These are phyloP conservation scores for Ornithoptera alexandrae DNA, from an alignment of 2,888 invertebrate genomes.

Conservation along the genomic window DNA sequence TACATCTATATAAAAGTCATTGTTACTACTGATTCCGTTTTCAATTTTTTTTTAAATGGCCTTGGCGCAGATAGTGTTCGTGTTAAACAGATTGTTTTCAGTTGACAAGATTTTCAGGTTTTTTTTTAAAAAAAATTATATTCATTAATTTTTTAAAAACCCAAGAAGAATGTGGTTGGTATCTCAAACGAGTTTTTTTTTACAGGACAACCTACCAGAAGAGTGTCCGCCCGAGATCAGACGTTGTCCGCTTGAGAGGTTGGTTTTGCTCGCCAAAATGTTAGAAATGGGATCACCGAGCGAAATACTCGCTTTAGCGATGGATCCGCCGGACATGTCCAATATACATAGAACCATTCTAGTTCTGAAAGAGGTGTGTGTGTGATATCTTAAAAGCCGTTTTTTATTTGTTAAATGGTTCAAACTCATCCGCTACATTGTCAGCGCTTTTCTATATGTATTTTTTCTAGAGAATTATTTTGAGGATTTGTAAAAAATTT, in stretches of 20 bases:
- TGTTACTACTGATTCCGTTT: too few species aligned
- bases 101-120: too few species aligned
- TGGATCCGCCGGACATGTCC: conserved; percentile 91
- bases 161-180: too few species aligned
- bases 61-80: too few species aligned
- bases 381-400: neutral
- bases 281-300: conserved; percentile 90
- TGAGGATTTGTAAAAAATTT: too few species aligned
- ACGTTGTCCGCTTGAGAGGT: conserved; percentile 88
- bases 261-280: conserved; percentile 90
- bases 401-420: neutral
- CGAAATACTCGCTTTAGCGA: conserved; percentile 88
- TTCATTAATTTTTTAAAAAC: too few species aligned
- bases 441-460: too few species aligned
- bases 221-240: conserved; percentile 87
- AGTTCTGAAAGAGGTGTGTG: conserved; percentile 89
- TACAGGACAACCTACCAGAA: conserved; percentile 69
- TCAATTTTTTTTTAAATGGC: too few species aligned
- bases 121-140: too few species aligned
- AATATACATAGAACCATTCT: conserved; percentile 91
- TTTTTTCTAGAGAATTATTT: too few species aligned
- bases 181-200: neutral
- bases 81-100: too few species aligned
- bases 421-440: neutral
- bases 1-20: too few species aligned